Evolutionary conservation across 2,113 vertebrate genomes (phyloP), one percentile per base, ranked within the genome.

Genomic region (Hoplias malabaricus): DNA sequence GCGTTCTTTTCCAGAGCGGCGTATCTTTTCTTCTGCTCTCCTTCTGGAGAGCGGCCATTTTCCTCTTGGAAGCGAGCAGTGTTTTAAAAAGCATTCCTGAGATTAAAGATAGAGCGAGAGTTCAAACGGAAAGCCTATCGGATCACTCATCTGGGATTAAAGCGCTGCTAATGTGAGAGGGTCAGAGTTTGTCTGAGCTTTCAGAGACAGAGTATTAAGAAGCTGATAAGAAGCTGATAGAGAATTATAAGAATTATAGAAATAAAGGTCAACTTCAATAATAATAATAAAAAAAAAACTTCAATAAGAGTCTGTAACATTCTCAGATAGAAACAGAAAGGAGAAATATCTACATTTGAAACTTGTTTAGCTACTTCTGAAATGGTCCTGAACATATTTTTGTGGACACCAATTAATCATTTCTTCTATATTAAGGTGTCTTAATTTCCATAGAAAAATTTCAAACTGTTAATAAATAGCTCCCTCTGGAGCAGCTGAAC

Each of bases 71-170:
- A 61, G 72, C 79, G 80, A 80, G 33, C 78, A 38, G 34, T 48
- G 71, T 85, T 89, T 88, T 86, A 75, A 88, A 88, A 85, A 79
- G 82, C 84, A 80, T 88, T 88, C 83, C 78, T 70, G 54, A 80
- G 84, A 86, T 89, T 83, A 85, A 87, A 86, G 81, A 88, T 84
- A 77, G 79, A 74, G 79, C 43, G 56, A 85, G 50, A 65, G 63
- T 89, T 84, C 85, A 81, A 84, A 72, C 84, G 80, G 77, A 48
- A 43, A 78, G 65, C 82, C 71, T 69, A 85, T 84, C 86, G 86
- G 78, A 85, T 81, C 78, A 34, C 57, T 90, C 83, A 88, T 89
- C 78, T 84, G 87, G 80, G 83, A 89, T 89, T 87, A 86, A 82
- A 70, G 61, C 73, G 76, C 83, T 74, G 66, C 74, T 80, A 81